A percentile compares a stretch with the other conserved stretches of the same genome.
phyloP scores from a whole-genome alignment of 2,797 vertebrate genomes.

The Coregonus sp. region DNA sequence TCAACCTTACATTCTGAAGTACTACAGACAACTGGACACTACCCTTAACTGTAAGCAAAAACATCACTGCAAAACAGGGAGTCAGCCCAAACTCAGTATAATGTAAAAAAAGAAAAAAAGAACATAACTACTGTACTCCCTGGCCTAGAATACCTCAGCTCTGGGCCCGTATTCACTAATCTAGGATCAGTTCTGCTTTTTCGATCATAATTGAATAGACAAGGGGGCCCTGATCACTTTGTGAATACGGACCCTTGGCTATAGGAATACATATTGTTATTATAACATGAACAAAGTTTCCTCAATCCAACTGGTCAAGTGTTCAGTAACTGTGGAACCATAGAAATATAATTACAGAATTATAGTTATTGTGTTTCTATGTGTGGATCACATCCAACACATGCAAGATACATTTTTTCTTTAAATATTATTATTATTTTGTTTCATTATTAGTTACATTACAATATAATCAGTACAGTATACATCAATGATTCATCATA shows the following conservation, averaged over 20 bases:
- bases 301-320: background rate
- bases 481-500: conserved; percentile 25
- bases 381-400: background rate
- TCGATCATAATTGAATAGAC: background rate
- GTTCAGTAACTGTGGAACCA: conserved; percentile 8
- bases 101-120: background rate
- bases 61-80: background rate
- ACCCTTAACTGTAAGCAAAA: conserved; percentile 10
- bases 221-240: background rate
- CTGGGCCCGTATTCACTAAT: background rate
- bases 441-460: conserved; percentile 7
- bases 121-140: conserved; percentile 21
- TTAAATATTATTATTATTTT: conserved; percentile 1
- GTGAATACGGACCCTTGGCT: background rate
- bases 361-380: background rate
- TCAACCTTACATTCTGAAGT: conserved; percentile 3
- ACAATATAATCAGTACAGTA: background rate
- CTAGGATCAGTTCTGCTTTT: background rate
- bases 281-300: background rate
- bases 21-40: background rate
- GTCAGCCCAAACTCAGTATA: background rate
- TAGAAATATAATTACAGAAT: background rate
- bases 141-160: conserved; percentile 4
- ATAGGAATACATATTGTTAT: conserved; percentile 2
- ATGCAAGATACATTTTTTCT: background rate